Conservation (phyloP, 2,113 vertebrate species). For the Pachyramphus minor region DNA sequence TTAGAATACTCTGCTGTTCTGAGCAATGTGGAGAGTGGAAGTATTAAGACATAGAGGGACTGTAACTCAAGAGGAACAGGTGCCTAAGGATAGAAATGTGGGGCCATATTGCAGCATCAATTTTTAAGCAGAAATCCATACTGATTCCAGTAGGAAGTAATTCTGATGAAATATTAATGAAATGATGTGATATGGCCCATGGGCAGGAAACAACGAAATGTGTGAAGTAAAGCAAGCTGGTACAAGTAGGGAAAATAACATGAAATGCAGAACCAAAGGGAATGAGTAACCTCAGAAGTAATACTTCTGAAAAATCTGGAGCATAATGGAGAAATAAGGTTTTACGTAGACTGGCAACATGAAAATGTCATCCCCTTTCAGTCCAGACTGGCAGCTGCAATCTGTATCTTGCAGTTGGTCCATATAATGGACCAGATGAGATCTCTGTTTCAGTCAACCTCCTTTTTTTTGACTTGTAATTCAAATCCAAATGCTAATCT, state of each 20-base stretch:
- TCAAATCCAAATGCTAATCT: slow-evolving; percentile 45
- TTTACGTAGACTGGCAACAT: neutral
- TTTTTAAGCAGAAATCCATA: slow-evolving; percentile 43
- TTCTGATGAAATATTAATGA: slow-evolving; percentile 58
- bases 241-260: neutral
- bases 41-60: neutral
- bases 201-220: neutral
- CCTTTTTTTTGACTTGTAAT: slow-evolving; percentile 6
- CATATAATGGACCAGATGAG: neutral
- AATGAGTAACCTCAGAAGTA: neutral
- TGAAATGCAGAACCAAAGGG: neutral
- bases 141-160: neutral
- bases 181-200: neutral
- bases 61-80: slow-evolving; percentile 1
- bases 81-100: neutral
- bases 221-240: neutral
- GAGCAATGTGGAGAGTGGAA: neutral
- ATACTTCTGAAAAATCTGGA: neutral
- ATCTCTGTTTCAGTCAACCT: neutral
- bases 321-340: neutral
- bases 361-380: neutral
- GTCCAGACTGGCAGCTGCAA: neutral
- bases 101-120: neutral
- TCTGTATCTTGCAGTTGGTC: neutral
- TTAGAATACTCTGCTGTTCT: neutral